These are phyloP conservation scores for Poeciliopsis turrubarensis DNA, from an alignment of 2,113 vertebrate species.

Conservation along the genomic window DNA sequence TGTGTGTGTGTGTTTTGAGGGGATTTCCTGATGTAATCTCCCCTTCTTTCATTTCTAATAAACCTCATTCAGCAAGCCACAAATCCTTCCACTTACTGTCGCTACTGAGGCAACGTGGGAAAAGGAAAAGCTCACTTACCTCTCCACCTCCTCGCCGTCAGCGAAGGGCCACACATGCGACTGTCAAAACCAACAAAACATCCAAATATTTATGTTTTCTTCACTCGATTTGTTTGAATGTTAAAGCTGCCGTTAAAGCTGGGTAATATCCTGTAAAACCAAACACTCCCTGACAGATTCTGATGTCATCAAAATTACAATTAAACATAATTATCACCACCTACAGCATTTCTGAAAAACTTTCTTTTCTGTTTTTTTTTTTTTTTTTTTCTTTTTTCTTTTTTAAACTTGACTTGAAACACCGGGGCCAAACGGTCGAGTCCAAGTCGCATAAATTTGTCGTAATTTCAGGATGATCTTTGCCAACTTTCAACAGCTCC, in stretches of 20 bases:
- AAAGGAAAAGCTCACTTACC: constrained; percentile 40
- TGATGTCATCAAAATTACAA: background rate
- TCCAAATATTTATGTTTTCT: too few species aligned
- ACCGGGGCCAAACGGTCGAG: constrained; percentile 5
- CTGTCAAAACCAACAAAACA: too few species aligned
- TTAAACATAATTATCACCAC: background rate
- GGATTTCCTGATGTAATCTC: constrained; percentile 69
- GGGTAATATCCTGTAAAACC: background rate
- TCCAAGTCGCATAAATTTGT: constrained; percentile 6
- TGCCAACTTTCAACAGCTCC: constrained; percentile 51
- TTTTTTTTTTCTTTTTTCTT: background rate
- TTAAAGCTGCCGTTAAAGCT: background rate
- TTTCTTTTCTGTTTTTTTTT: too few species aligned
- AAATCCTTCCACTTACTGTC: constrained; percentile 47
- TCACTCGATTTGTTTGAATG: background rate
- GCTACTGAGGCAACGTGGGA: constrained; percentile 45
- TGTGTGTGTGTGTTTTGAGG: constrained; percentile 17
- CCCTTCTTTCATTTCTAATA: constrained; percentile 59
- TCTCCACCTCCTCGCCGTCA: constrained; percentile 5
- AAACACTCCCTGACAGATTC: background rate
- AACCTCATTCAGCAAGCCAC: constrained; percentile 42
- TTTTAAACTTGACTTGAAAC: background rate
- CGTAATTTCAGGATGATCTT: constrained; percentile 20
- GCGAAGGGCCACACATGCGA: background rate
- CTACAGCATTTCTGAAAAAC: background rate